Conservation (phyloP, 2,797 vertebrate genomes). For the Melanotaenia parkinsoni region DNA sequence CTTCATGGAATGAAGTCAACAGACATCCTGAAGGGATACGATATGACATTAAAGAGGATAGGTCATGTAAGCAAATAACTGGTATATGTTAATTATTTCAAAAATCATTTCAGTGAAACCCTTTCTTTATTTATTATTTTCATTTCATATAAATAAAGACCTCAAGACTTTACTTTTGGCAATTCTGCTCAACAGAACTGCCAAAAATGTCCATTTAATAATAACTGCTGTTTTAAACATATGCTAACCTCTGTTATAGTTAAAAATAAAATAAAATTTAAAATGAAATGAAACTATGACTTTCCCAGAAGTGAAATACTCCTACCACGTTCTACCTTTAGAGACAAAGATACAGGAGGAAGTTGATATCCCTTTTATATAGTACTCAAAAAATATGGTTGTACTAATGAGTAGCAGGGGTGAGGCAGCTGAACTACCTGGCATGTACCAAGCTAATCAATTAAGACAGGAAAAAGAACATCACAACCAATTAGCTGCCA, state of each 20-base stretch:
- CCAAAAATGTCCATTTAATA: not conserved
- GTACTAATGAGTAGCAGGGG: conserved; percentile 5
- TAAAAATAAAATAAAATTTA: too few relatives aligned
- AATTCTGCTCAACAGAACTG: conserved; percentile 3
- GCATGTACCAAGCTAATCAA: conserved; percentile 66
- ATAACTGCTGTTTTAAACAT: conserved; percentile 23
- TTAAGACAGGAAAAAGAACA: conserved; percentile 65
- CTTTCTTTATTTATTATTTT: too few relatives aligned
- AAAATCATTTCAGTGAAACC: conserved; percentile 6
- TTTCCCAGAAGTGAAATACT: conserved; percentile 35
- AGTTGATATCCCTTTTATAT: conserved; percentile 44
- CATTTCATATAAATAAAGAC: too few relatives aligned
- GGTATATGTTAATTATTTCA: not conserved
- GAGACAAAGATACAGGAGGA: conserved; percentile 8
- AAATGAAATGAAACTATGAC: not conserved
- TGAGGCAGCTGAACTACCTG: conserved; percentile 36
- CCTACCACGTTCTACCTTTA: not conserved
- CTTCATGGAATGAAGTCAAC: too few relatives aligned
- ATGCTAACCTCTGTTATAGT: not conserved
- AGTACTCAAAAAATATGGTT: conserved; percentile 29
- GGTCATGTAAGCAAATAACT: not conserved
- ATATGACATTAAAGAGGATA: not conserved
- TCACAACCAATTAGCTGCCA: conserved; percentile 74
- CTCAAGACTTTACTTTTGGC: too few relatives aligned
- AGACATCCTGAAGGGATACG: too few relatives aligned